Evolutionary conservation across 2,113 vertebrate genomes (phyloP), one percentile per base, ranked within the genome.

Genomic region (Acrocephalus arundinaceus): DNA sequence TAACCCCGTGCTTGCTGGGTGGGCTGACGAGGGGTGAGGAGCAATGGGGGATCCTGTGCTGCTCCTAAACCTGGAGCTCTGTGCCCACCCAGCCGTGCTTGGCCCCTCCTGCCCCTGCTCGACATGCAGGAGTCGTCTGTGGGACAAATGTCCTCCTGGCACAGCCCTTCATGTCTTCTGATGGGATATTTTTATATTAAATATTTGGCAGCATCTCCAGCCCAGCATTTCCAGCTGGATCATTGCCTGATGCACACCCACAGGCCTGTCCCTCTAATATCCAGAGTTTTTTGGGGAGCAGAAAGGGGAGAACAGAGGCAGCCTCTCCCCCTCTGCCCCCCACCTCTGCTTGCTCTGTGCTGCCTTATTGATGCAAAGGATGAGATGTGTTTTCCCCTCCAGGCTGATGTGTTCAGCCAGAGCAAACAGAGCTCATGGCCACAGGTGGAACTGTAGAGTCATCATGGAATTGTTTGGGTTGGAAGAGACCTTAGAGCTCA

Each of bases 1-100:
- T 77, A 13, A 31, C 45, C 3, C 5, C 4, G 9, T 3, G 8
- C 46, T 39, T 18, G 66, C 37, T 0, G 0, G 20, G 3, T 57
- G 49, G 39, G 79, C 67, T 71, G 71, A 10, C 0, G 2, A 37
- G 6, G 51, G 66, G 23, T 10, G 54, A 5, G 10, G 78, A 65
- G 78, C 68, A 77, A 49, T 18, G 61, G 51, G 55, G 80, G 9
- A 43, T 31, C 9, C 8, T 0, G 2, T 91, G n/a, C 79, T 9
- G 51, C 57, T 78, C 49, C 57, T n/a, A 41, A 48, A 33, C 41
- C 51, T 41, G 13, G 57, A 79, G 18, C 45, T 54, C 8, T 12
- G n/a, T 27, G 30, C 13, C 43, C 25, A 8, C 27, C 48, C 63
- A 5, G 43, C 21, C 0, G 0, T 13, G 48, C 80, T 59, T 10